Evolutionary conservation across 2,888 invertebrate genomes (phyloP).

Genomic region (Patella caerulea): DNA sequence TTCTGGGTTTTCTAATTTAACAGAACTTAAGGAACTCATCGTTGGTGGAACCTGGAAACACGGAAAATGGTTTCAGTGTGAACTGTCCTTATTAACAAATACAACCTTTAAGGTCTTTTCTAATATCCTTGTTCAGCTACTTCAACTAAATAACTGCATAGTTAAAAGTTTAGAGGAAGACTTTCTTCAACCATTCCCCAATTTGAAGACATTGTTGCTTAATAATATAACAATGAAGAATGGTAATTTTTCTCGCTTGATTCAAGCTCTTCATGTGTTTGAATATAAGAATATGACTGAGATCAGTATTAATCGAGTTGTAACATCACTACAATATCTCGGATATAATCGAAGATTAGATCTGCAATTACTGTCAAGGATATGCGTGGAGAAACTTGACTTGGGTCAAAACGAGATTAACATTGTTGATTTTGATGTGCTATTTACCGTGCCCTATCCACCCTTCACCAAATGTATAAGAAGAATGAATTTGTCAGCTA

Average conservation of each 20-base stretch:
- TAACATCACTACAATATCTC: background rate
- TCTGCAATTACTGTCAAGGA: background rate
- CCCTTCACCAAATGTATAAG: background rate
- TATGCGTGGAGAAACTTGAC: background rate
- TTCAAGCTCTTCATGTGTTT: background rate
- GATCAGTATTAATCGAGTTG: background rate
- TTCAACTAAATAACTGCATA: background rate
- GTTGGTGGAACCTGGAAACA: background rate
- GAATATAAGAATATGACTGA: background rate
- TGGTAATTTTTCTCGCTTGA: background rate
- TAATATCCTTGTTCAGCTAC: background rate
- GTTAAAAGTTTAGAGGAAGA: background rate
- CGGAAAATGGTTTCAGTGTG: background rate
- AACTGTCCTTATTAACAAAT: background rate
- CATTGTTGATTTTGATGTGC: background rate
- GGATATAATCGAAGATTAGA: background rate
- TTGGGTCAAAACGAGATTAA: background rate
- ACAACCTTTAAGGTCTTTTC: background rate
- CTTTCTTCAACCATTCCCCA: background rate
- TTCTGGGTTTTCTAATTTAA: background rate
- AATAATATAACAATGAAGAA: background rate
- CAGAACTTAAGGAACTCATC: background rate
- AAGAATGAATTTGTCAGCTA: background rate
- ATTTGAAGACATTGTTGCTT: background rate
- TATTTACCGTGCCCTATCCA: background rate